phyloP scores from a whole-genome alignment of 2,797 vertebrate species.

The Lophius americanus region DNA sequence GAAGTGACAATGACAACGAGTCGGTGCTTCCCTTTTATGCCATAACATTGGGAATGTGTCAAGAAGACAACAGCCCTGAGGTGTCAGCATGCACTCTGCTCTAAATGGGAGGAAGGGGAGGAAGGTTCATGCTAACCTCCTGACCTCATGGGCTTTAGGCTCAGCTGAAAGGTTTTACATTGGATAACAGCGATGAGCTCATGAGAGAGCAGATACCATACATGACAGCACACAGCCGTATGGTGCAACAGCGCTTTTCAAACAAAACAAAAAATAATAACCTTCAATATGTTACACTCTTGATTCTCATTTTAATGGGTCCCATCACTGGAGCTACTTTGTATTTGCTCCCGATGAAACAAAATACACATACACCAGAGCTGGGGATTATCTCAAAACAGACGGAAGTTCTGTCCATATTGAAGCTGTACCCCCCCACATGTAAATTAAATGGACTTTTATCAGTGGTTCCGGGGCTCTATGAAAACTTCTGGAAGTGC shows the following conservation, averaged over 20 bases:
- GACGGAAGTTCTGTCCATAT: slow-evolving; percentile 38
- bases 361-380: slow-evolving; percentile 1
- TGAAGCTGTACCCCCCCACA: slow-evolving; percentile 9
- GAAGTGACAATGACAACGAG: slow-evolving; percentile 34
- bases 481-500: slow-evolving; percentile 23
- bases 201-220: slow-evolving; percentile 47
- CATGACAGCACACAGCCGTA: neutral
- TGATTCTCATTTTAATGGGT: neutral
- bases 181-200: slow-evolving; percentile 61
- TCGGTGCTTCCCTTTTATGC: slow-evolving; percentile 1
- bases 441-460: slow-evolving; percentile 45
- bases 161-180: slow-evolving; percentile 13
- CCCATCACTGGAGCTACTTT: neutral
- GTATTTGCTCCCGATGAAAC: neutral
- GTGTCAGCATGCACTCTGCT: slow-evolving; percentile 57
- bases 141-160: slow-evolving; percentile 49
- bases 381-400: slow-evolving; percentile 37
- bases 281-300: neutral
- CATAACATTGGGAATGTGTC: neutral
- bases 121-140: slow-evolving; percentile 42
- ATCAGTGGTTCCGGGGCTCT: slow-evolving; percentile 45
- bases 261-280: neutral
- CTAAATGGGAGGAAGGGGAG: slow-evolving; percentile 61
- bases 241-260: neutral
- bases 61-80: slow-evolving; percentile 39